phyloP scores from a whole-genome alignment of 2,113 vertebrate genomes.

The Aleadryas rufinucha region DNA sequence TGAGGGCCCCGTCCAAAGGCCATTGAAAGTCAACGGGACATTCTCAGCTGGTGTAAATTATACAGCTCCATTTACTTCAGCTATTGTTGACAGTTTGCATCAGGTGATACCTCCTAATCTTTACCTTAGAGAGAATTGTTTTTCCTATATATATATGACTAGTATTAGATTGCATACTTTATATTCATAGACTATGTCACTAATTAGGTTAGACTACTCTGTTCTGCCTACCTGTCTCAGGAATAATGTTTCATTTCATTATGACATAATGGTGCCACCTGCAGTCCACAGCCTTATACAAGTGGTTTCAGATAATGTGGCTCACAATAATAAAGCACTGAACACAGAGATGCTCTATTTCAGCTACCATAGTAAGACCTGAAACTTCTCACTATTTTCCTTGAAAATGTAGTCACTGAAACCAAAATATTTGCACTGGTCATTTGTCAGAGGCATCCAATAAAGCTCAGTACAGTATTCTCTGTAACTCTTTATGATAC shows the following conservation, averaged over 20 bases:
- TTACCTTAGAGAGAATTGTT: neutral
- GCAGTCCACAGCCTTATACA: neutral
- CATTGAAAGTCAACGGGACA: neutral
- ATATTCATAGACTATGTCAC: neutral
- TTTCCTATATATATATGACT: neutral
- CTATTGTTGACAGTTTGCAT: neutral
- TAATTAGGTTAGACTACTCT: neutral
- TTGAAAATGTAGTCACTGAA: neutral
- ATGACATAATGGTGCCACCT: slow-evolving; percentile 45
- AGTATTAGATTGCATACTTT: neutral
- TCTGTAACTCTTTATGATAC: neutral
- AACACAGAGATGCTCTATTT: neutral
- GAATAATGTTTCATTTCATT: slow-evolving; percentile 1
- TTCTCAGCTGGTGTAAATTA: neutral
- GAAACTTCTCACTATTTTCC: neutral
- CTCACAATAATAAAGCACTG: neutral
- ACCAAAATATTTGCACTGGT: neutral
- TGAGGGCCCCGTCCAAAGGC: neutral
- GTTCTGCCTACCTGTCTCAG: neutral
- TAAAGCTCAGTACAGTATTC: neutral
- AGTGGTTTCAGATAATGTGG: neutral
- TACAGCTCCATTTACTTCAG: neutral
- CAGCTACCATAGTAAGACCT: neutral
- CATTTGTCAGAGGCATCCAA: neutral
- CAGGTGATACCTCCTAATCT: neutral